These are phyloP conservation scores for Pammene aurita DNA, from an alignment of 2,888 invertebrate genomes.

Conservation along the genomic window DNA sequence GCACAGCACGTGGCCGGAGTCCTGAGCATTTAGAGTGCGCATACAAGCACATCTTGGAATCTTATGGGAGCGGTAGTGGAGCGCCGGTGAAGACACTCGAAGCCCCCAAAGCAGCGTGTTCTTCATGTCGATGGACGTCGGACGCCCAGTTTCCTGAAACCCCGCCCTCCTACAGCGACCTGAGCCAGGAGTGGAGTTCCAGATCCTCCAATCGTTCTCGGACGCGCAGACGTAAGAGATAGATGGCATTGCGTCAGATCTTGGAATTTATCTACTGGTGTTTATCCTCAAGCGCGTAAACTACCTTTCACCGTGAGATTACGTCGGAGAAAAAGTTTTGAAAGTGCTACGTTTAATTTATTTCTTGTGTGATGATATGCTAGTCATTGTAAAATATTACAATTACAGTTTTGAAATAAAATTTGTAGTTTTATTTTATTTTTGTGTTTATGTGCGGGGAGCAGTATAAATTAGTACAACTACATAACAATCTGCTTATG, in stretches of 20 bases:
- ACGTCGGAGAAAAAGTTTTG: slow-evolving; percentile 18
- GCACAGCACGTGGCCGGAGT: slow-evolving; percentile 71
- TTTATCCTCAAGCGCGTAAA: slow-evolving; percentile 20
- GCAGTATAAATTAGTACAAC: not conserved
- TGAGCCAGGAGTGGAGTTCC: slow-evolving; percentile 77
- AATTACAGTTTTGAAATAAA: slow-evolving; percentile 1
- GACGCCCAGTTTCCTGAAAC: slow-evolving; percentile 78
- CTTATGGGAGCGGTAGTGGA: slow-evolving; percentile 60
- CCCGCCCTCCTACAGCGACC: slow-evolving; percentile 73
- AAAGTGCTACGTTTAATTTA: slow-evolving; percentile 30
- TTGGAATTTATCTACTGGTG: slow-evolving; percentile 25
- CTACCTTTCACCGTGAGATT: slow-evolving; percentile 15
- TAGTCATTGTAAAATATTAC: slow-evolving; percentile 23
- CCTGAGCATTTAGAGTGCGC: slow-evolving; percentile 76
- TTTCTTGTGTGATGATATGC: slow-evolving; percentile 20
- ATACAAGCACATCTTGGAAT: slow-evolving; percentile 79
- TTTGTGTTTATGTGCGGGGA: not conserved
- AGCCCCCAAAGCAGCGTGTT: slow-evolving; percentile 66
- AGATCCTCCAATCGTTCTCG: slow-evolving; percentile 68
- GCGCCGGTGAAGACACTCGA: slow-evolving; percentile 60
- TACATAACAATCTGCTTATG: slow-evolving; percentile 28
- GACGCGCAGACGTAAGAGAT: slow-evolving; percentile 72
- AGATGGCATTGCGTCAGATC: slow-evolving; percentile 46
- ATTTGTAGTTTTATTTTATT: slow-evolving; percentile 14
- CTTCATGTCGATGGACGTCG: slow-evolving; percentile 77